phyloP scores from a whole-genome alignment of 2,797 vertebrate species.

The Ceryle rudis region DNA sequence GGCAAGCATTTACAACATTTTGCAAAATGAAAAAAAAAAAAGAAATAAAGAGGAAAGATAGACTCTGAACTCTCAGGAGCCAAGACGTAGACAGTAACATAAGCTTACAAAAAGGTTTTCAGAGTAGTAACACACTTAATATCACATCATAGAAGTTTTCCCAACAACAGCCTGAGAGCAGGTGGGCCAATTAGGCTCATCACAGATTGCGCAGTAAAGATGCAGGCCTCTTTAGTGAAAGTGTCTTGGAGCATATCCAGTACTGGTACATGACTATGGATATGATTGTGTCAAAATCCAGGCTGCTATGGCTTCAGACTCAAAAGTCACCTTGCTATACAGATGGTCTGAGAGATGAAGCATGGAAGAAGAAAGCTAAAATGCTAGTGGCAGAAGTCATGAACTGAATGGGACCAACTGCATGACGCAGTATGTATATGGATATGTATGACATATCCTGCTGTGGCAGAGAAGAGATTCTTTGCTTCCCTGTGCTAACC shows the following conservation, averaged over 20 bases:
- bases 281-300: not conserved
- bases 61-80: not conserved
- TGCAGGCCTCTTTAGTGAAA: not conserved
- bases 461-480: not conserved
- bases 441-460: not conserved
- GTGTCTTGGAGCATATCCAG: slow-evolving; percentile 40
- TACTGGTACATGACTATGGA: not conserved
- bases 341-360: slow-evolving; percentile 71
- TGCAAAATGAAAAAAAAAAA: not conserved
- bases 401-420: not conserved
- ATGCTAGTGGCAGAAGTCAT: slow-evolving; percentile 40
- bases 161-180: slow-evolving; percentile 45
- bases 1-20: not conserved
- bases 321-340: slow-evolving; percentile 46
- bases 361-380: slow-evolving; percentile 27
- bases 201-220: slow-evolving; percentile 3
- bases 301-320: slow-evolving; percentile 13
- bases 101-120: not conserved
- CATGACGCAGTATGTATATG: too few relatives aligned
- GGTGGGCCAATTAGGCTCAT: slow-evolving; percentile 36
- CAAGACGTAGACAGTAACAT: not conserved
- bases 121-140: not conserved
- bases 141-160: not conserved
- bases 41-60: not conserved
- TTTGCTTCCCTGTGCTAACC: not conserved